Evolutionary conservation across 2,113 vertebrate species (phyloP), one percentile per base, ranked within the genome.

Genomic region (Girardinichthys multiradiatus): DNA sequence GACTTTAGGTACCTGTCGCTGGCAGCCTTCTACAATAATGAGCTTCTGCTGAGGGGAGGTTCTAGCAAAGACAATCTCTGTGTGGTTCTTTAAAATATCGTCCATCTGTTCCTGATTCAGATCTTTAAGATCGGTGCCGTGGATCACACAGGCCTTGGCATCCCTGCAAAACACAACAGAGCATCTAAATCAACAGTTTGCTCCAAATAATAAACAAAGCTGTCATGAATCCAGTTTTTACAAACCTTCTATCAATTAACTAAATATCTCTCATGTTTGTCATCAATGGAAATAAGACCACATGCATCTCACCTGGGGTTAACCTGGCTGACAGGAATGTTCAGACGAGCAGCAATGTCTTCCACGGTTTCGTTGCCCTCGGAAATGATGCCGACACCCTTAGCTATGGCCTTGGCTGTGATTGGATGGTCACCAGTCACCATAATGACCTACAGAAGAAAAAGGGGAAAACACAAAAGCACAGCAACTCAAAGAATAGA

Each of bases 401-500:
- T 97, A 60, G 96, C 96, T 1, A 97, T 97, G 87, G 96, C 96
- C 90, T 97, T 97, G 72, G 96, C 96, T 2, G 96, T 97, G 92
- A 97, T 97, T 57, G 96, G 96, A 61, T 97, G 96, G 79, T 97
- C 96, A 0, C 96, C 96, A 0, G 96, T 97, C 82, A 97, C 96
- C 96, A 97, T 97, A 78, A 97, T 97, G 61, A 97, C 96, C 92
- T 93, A 68, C 54, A 77, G 37, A 7, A 17, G 19, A 61, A 37
- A 5, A n/a, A 24, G n/a, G 37, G 17, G 39, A 9, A 9, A 1
- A 19, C 1, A 33, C 33, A 31, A 15, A 63, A 31, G 24, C 6
- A 65, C 15, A 28, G 7, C 9, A 65, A 27, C 35, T 7, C 37
- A 7, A 29, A 28, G 29, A 21, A 59, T 24, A 45, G 27, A 68